Base-by-base conservation (phyloP, 2,888 invertebrate genomes). In the Metopia argyrocephala region DNA sequence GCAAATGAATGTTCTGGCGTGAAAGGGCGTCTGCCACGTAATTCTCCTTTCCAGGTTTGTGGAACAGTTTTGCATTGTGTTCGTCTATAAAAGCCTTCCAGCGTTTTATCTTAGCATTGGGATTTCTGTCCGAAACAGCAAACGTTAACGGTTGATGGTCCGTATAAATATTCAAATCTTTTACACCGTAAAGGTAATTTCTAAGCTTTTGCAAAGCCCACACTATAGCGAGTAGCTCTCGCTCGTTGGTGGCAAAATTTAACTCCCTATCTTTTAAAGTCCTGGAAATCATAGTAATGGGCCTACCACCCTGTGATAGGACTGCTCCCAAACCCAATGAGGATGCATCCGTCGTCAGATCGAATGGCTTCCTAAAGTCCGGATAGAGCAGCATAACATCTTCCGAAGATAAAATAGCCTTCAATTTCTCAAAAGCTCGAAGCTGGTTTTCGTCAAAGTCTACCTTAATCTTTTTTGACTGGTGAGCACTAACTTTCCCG, bases 191-290 rank as follows among this genome's bases (percentile, higher is more conserved):
- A 3, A 90, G 50, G 48, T 88, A 89, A 3, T 87, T 87, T 38
- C 87, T 75, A n/a, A 89, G 87, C 38, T 87, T 85, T 76, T 89
- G 86, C 2, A 85, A 76, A 0, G 86, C 87, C 87, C 87, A 89
- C 0, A 89, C 85, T 5, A 89, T 87, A 2, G 86, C 86, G 28
- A 89, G 61, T 5, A 90, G 68, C 83, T 90, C 88, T 38, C 88
- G 31, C n/a, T 64, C 69, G 27, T 75, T 71, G 5, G 79, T 71
- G n/a, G 71, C 65, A n/a, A 28, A 71, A 46, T 79, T 50, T 27
- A 54, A 12, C 38, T 64, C 79, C 23, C 21, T 57, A 27, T 38
- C 48, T 21, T 23, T 61, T 38, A 38, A 61, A 64, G 48, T 68
- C 59, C 54, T 50, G 18, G 57, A 70, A 23, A 56, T 61, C 46